Evolutionary conservation across 2,888 invertebrate species (phyloP), one percentile per base, ranked within the genome.

Genomic region (Nomada ruficornis): DNA sequence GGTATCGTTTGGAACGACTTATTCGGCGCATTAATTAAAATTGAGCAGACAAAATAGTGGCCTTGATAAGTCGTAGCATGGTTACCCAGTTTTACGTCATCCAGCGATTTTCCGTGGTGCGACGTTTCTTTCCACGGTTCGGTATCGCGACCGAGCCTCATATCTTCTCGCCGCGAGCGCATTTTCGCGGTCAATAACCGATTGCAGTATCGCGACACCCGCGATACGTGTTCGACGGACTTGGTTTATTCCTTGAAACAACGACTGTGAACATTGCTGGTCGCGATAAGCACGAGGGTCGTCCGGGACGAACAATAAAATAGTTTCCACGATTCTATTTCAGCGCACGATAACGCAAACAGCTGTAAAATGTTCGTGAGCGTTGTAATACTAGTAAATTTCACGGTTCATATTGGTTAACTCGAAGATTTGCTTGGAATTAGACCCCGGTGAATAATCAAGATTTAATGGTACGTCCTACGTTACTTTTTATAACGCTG

Each of bases 111-210:
- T 81, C 52, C 55, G 55, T 42, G 78, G 54, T 44, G 7, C 79
- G 20, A 77, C 83, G 74, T 69, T 77, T 73, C 60, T 79, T 75
- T 85, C 71, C 63, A 75, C 69, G 26, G 63, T 7, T 23, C 59
- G 52, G 26, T 79, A 65, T 80, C 84, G 64, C 63, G 70, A 69
- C 26, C 57, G n/a, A 63, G 62, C 55, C n/a, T 23, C 42, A 11
- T 74, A 82, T 77, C 79, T 36, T 47, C 72, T 57, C 42, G 36
- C 47, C 69, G 68, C 63, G 50, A 76, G 62, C 67, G 77, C 18
- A 63, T 84, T 79, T 82, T 79, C 78, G 85, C 87, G 88, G 90
- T 91, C 90, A 91, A 90, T 89, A 90, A 91, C 90, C 91, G 91
- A 91, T 91, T 90, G 86, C 57, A 20, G 81, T 91, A 90, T 91